phyloP scores from a whole-genome alignment of 1,140 invertebrate genomes.

The Hyphantria cunea region DNA sequence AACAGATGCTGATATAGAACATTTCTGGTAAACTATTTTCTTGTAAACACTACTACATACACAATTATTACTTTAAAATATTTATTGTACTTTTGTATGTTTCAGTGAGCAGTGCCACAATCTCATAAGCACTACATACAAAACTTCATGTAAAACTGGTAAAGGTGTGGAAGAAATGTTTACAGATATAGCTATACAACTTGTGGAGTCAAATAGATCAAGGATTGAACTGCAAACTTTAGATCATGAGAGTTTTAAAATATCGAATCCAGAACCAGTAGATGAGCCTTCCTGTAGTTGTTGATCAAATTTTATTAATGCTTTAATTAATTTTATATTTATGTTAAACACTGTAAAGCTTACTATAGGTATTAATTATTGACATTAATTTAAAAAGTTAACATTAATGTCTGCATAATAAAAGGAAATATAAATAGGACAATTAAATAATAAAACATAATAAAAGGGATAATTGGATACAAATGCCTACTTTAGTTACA shows the following conservation, averaged over 20 bases:
- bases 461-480: no score
- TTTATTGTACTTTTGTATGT: conserved; percentile 25
- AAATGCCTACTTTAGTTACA: conserved; percentile 4
- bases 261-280: conserved; percentile 85
- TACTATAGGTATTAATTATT: not conserved
- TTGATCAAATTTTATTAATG: conserved; percentile 54
- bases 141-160: conserved; percentile 95
- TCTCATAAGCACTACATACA: conserved; percentile 93
- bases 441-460: no score
- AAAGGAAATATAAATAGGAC: not conserved
- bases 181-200: conserved; percentile 90
- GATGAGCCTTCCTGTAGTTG: conserved; percentile 86
- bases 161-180: conserved; percentile 96
- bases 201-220: conserved; percentile 90
- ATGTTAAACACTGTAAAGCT: conserved; percentile 2
- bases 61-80: no score
- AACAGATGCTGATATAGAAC: conserved; percentile 94
- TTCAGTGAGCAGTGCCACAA: conserved; percentile 95
- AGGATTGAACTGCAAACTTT: conserved; percentile 90
- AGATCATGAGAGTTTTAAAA: conserved; percentile 90
- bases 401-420: not conserved
- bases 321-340: conserved; percentile 19
- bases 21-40: conserved; percentile 87
- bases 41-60: no score
- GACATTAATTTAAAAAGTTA: conserved; percentile 6